These are phyloP conservation scores for Machimus atricapillus DNA, from an alignment of 2,888 invertebrate genomes.

Conservation along the genomic window DNA sequence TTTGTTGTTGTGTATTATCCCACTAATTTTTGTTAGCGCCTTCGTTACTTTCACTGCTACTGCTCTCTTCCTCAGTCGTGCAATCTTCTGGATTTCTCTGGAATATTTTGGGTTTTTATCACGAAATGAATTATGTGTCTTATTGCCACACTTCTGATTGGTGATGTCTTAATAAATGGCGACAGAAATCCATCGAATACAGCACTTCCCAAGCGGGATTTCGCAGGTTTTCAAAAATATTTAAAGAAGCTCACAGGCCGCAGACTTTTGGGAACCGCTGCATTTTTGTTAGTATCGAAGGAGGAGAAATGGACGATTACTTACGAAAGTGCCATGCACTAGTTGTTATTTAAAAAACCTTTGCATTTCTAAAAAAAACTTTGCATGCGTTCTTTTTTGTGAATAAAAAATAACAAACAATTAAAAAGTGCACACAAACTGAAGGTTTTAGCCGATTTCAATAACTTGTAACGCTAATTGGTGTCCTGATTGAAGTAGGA, in stretches of 20 bases:
- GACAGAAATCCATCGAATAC: neutral
- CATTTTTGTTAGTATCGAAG: neutral
- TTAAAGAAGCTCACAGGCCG: neutral
- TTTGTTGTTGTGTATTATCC: neutral
- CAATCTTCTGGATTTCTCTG: constrained; percentile 44
- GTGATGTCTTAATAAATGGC: neutral
- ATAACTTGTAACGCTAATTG: too few species aligned
- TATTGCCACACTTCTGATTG: neutral
- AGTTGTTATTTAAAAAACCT: neutral
- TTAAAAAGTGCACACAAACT: neutral
- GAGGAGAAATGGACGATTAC: neutral
- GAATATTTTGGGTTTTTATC: constrained; percentile 21
- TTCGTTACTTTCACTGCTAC: constrained; percentile 8
- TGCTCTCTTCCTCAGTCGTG: constrained; percentile 33
- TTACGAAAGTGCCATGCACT: neutral
- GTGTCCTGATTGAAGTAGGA: neutral
- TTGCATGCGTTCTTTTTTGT: neutral
- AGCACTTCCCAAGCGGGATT: neutral
- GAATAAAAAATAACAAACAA: neutral
- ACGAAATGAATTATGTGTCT: neutral
- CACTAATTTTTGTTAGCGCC: neutral
- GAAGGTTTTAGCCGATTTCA: neutral
- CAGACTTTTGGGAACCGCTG: neutral
- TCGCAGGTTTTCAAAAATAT: neutral
- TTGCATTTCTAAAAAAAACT: neutral